Base-by-base conservation (phyloP, 1,140 invertebrate genomes). In the Hylyphantes graminicola region DNA sequence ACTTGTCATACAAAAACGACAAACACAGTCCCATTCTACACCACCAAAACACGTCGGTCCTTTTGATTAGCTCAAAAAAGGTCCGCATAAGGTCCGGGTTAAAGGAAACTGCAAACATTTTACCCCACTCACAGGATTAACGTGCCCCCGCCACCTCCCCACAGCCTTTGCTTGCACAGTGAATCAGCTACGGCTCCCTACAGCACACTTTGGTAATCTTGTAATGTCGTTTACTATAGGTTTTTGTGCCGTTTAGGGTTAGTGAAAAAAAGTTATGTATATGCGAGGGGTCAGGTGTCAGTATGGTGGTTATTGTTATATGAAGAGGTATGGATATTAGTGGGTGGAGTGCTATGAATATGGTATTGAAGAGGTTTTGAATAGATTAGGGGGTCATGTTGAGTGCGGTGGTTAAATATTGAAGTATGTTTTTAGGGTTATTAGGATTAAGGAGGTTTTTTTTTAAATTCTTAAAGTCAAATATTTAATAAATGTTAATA, bases 31-130 rank as follows among this genome's bases (percentile, higher is more conserved):
- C 35, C 35, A 35, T 35, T 35, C 35, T 35, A 2, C 35, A 35
- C 35, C 35, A 35, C 35, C 35, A n/a, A n/a, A n/a, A 2, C 35
- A 35, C 19, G 74, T 76, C 75, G 75, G 75, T 53, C 17, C 76
- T 57, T 78, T 78, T 78, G 76, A 78, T 78, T 78, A 78, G 64
- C 21, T n/a, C 53, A 35, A 48, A 12, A 63, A 63, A 63, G 59
- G 50, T 61, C 55, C 15, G 15, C 48, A 19, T 15, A 17, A 51
- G 57, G 19, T 50, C 74, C 17, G 13, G 3, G 12, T 19, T 67
- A 78, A 78, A 55, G 63, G 63, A 78, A 78, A 78, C 50, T n/a
- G 63, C 64, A 78, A 78, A 78, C 76, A 78, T 65, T 78, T 78
- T 67, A 78, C 76, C 76, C 50, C 63, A n/a, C 53, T 19, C 57